Evolutionary conservation across 1,140 invertebrate species (phyloP).

Genomic region (Scaptomyza montana): DNA sequence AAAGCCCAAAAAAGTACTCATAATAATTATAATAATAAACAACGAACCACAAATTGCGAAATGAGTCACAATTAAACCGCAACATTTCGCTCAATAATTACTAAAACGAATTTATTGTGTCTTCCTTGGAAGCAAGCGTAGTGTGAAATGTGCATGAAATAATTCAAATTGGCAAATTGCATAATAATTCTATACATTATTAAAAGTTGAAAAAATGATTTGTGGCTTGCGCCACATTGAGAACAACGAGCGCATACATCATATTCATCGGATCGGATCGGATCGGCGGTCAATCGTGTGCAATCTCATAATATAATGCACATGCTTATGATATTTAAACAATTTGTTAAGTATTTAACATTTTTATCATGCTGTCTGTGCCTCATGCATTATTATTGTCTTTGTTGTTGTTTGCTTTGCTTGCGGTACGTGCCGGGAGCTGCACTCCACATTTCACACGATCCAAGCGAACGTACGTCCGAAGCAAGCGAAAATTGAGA

Average conservation of each 20-base stretch:
- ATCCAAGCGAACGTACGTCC: slow-evolving; percentile 41
- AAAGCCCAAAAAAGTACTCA: not conserved
- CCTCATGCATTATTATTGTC: slow-evolving; percentile 13
- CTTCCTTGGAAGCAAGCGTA: slow-evolving; percentile 24
- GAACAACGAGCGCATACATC: slow-evolving; percentile 6
- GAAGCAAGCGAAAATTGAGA: slow-evolving; percentile 18
- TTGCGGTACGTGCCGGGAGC: slow-evolving; percentile 58
- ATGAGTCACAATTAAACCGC: slow-evolving; percentile 36
- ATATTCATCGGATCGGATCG: slow-evolving; percentile 36
- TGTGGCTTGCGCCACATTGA: slow-evolving; percentile 20
- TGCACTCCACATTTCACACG: slow-evolving; percentile 72
- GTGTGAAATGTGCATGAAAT: slow-evolving; percentile 16
- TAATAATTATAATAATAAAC: slow-evolving; percentile 23
- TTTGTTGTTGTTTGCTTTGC: slow-evolving; percentile 30
- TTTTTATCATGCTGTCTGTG: slow-evolving; percentile 52
- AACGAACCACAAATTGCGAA: slow-evolving; percentile 24
- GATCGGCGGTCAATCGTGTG: slow-evolving; percentile 24
- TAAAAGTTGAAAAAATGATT: slow-evolving; percentile 17
- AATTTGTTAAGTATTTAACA: slow-evolving; percentile 43
- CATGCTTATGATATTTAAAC: slow-evolving; percentile 42
- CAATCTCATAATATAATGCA: slow-evolving; percentile 24
- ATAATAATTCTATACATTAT: slow-evolving; percentile 8
- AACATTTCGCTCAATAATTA: slow-evolving; percentile 30
- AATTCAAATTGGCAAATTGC: slow-evolving; percentile 23
- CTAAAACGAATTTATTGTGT: slow-evolving; percentile 24